Evolutionary conservation across 2,113 vertebrate genomes (phyloP).

Genomic region (Dermatemys mawii): DNA sequence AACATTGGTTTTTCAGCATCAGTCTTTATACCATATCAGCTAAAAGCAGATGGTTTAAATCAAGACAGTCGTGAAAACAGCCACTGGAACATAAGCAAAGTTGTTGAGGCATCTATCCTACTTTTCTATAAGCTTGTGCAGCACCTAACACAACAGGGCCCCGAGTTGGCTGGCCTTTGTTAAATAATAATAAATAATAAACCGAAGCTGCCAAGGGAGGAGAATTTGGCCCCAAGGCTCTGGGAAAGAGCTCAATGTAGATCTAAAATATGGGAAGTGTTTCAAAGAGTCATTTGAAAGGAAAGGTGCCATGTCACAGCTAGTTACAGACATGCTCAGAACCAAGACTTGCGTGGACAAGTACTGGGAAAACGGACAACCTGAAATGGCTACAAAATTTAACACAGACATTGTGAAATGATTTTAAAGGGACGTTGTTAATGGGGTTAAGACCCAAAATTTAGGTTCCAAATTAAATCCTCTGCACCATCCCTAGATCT

Average conservation of each 20-base stretch:
- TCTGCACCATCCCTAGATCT: not conserved
- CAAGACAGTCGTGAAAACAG: not conserved
- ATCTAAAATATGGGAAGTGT: not conserved
- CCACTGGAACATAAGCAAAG: not conserved
- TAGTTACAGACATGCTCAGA: slow-evolving; percentile 31
- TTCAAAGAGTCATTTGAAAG: slow-evolving; percentile 36
- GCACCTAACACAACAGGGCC: not conserved
- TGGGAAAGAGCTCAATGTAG: not conserved
- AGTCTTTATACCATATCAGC: not conserved
- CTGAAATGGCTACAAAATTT: slow-evolving; percentile 38
- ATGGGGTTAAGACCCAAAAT: not conserved
- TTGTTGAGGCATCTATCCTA: not conserved
- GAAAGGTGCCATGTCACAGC: slow-evolving; percentile 36
- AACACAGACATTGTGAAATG: slow-evolving; percentile 16
- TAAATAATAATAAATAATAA: not conserved
- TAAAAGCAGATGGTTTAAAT: not conserved
- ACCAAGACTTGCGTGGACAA: slow-evolving; percentile 57
- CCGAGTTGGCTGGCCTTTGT: not conserved
- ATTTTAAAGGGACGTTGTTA: slow-evolving; percentile 25
- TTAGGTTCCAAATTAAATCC: not conserved
- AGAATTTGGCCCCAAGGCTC: not conserved
- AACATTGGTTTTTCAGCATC: not conserved
- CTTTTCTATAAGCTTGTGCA: rapidly evolving
- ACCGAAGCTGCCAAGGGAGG: not conserved
- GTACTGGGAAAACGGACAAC: slow-evolving; percentile 39